Percentiles rank a stretch among this genome's conserved stretches.
Conservation (phyloP, 2,888 invertebrate species). For the Chorisops tibialis region DNA sequence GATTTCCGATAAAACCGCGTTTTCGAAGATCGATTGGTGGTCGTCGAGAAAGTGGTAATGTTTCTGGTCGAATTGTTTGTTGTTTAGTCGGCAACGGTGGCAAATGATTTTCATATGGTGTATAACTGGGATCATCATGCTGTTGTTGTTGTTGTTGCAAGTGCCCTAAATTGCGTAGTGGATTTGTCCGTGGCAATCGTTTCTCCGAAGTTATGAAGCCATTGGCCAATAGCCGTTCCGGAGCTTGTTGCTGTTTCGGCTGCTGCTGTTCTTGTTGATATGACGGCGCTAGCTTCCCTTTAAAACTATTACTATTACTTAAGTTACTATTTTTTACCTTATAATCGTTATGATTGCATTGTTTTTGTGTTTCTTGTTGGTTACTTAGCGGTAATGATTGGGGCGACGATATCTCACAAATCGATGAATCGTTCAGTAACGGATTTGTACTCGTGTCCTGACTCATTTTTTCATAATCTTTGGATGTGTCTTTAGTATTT, state of each 20-base stretch:
- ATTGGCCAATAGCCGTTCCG: not conserved
- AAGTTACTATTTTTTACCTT: slow-evolving; percentile 28
- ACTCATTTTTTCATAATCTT: slow-evolving; percentile 23
- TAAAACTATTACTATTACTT: slow-evolving; percentile 27
- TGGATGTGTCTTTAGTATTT: slow-evolving; percentile 16
- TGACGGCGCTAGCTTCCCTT: slow-evolving; percentile 12
- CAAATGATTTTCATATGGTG: not conserved
- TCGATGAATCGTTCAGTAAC: slow-evolving; percentile 8
- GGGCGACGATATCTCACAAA: slow-evolving; percentile 8
- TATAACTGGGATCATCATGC: not conserved
- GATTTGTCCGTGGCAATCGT: not conserved
- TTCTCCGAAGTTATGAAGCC: slow-evolving; percentile 2
- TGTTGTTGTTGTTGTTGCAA: not conserved
- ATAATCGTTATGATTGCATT: slow-evolving; percentile 30
- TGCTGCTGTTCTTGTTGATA: slow-evolving; percentile 17
- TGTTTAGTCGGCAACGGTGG: too few relatives aligned
- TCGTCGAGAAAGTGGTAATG: too few relatives aligned
- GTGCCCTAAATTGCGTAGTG: not conserved
- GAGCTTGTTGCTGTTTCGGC: slow-evolving; percentile 35
- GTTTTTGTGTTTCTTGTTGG: slow-evolving; percentile 21
- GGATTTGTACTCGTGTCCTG: slow-evolving; percentile 22
- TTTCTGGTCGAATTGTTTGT: too few relatives aligned
- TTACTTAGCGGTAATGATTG: not conserved
- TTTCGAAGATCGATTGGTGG: too few relatives aligned
- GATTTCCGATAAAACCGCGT: too few relatives aligned